Base-by-base conservation (phyloP, 2,888 invertebrate species). In the Phengaris alcon region DNA sequence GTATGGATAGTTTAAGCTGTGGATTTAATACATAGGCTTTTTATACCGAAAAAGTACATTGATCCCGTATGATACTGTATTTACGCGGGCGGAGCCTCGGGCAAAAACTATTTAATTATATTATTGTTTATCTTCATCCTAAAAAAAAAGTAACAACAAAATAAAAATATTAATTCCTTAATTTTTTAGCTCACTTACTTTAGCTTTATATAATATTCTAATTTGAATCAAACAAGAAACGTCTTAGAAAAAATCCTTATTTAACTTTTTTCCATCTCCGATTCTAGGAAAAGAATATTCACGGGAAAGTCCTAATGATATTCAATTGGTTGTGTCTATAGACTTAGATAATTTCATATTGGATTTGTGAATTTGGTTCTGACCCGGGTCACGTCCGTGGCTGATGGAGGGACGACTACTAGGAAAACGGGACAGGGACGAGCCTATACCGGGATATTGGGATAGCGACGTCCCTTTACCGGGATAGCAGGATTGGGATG, bases 321-420 rank as follows among this genome's bases (percentile, higher is more conserved):
- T 48, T 51, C 69, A 70, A 51, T 70, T 15, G 12, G 51, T 15
- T 8, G 69, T n/a, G 69, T 48, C 69, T 69, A 48, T 70, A 70
- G 48, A 48, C 51, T 51, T 48, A 48, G 22, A 70, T 70, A 51
- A 70, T 70, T 70, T 70, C 51, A 70, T 70, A 51, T 70, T 70
- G 44, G 48, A 15, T 48, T 15, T 12, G 51, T 15, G 51, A 48
- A 70, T 70, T 51, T 70, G 48, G 51, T 48, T 48, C n/a, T 22
- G 46, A 70, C 22, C n/a, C 69, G 15, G 48, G 69, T 70, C 69
- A 48, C 69, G 69, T 70, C 69, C 51, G 6, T 8, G 6, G 22
- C 48, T 70, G 69, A 70, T 51, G 51, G 51, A 48, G 51, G 51
- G 51, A 48, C 68, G 68, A 10, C 68, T 68, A 13, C 22, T 10